These are phyloP conservation scores for Rhizoglyphus robini DNA, from an alignment of 1,140 invertebrate species.

Conservation along the genomic window DNA sequence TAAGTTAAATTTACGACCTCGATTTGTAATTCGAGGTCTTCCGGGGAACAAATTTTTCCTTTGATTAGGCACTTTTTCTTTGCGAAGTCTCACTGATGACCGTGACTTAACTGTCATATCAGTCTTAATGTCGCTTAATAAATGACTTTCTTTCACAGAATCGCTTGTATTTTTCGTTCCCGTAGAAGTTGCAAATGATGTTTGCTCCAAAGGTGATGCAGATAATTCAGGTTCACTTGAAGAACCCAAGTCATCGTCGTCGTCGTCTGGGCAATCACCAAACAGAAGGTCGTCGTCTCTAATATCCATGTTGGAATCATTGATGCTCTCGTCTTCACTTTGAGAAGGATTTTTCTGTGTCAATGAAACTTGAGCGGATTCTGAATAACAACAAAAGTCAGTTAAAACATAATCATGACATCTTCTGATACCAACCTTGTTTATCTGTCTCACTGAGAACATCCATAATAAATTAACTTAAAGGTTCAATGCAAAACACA, in stretches of 20 bases:
- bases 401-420: not conserved
- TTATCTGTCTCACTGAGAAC: not conserved
- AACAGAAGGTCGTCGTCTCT: not conserved
- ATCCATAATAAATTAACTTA: not conserved
- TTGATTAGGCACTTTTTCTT: slow-evolving; percentile 17
- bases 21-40: slow-evolving; percentile 10
- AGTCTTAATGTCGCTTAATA: not conserved
- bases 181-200: not conserved
- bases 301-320: not conserved
- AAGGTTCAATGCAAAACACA: not conserved
- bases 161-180: not conserved
- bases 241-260: not conserved
- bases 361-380: not conserved
- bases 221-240: not conserved
- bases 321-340: not conserved
- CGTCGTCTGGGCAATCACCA: not conserved
- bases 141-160: not conserved
- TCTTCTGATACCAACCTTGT: not conserved
- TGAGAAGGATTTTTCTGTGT: not conserved
- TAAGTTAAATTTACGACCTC: not conserved
- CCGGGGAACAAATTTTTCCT: slow-evolving; percentile 17
- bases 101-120: slow-evolving; percentile 15
- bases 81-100: slow-evolving; percentile 5
- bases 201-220: not conserved
- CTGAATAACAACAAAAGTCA: not conserved